Evolutionary conservation across 2,113 vertebrate species (phyloP), one percentile per base, ranked within the genome.

Genomic region (Sinocyclocheilus rhinocerous): DNA sequence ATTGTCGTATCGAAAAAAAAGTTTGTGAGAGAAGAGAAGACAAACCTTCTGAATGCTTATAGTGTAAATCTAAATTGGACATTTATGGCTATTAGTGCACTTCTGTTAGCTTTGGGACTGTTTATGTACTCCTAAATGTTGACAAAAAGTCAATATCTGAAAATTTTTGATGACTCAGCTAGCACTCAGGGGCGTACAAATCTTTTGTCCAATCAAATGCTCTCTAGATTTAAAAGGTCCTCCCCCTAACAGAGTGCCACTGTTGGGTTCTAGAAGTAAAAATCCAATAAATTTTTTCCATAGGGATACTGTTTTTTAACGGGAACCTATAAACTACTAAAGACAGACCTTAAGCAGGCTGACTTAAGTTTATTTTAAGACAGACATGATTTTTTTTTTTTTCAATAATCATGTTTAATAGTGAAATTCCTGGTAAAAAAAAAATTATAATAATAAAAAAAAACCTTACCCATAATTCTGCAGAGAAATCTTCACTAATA

Each of bases 141-240:
- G 5, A 15, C 12, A 67, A 67, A 67, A 67, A 20, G 15, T 12
- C 6, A 65, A 13, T 6, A 26, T 65, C 13, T 1, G 6, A 18
- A 69, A 20, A 20, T 3, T 70, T 16, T 6, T 3, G 7, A 69
- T 69, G 65, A 69, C 26, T 69, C 65, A 18, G 5, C 13, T 12
- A 12, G 61, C 61, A 63, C 4, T 65, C 2, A 6, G 61, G 22
- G 61, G 59, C 3, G 59, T 24, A 36, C 16, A 73, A 22, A 73
- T n/a, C 9, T 39, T 20, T 22, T 73, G 4, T 73, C 70, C 20
- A 73, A 73, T 73, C 70, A 73, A 73, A 42, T 73, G 70, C 69
- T 72, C 18, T 42, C 33, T 69, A 72, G 9, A 42, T 39, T 22
- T 10, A 72, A 72, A 72, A 72, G 4, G 8, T 39, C 9, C 36